Evolutionary conservation across 2,113 vertebrate species (phyloP), one percentile per base, ranked within the genome.

Genomic region (Coryphaenoides rupestris): DNA sequence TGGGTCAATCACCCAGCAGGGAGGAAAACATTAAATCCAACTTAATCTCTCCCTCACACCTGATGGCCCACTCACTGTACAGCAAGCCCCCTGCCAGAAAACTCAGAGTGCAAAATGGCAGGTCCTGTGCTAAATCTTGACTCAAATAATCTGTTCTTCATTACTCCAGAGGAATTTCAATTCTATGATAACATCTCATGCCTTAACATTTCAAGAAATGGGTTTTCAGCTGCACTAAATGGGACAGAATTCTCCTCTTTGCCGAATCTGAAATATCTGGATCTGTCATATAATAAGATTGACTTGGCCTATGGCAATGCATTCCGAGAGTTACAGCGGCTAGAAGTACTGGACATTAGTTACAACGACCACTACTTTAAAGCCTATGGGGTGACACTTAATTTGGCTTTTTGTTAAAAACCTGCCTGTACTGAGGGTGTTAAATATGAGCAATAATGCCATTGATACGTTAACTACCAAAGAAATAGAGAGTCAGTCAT

Each of bases 181-280:
- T 74, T 63, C 4, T 88, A 92, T 74, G 58, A 60, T 10, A 74
- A 92, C 23, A 87, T 92, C 40, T 66, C 80, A 19, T 94, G 91
- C 66, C 88, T 95, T 10, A 95, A 94, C 80, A 86, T 95, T 3
- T 94, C 91, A 12, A 59, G 80, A 26, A 94, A 94, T 63, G 91
- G 82, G 10, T 72, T 84, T 61, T 81, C 81, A n/a, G 58, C 81
- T 3, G 82, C 87, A 55, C 83, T 82, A 15, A 90, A 86, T 58
- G 87, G 82, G 28, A 82, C 85, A 7, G 88, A 92, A 80, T 91
- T 90, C 77, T 70, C 73, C 2, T n/a, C 47, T 0, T 65, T 90
- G 21, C 63, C 74, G 33, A 75, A 88, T 58, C 79, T 92, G 64
- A 90, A 69, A 54, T 92, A 94, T 72, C 83, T 90, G 58, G 87